A percentile compares a stretch with the other conserved stretches of the same genome.
Evolutionary conservation across 2,888 invertebrate species (phyloP).

Genomic region (Magallana nippona): DNA sequence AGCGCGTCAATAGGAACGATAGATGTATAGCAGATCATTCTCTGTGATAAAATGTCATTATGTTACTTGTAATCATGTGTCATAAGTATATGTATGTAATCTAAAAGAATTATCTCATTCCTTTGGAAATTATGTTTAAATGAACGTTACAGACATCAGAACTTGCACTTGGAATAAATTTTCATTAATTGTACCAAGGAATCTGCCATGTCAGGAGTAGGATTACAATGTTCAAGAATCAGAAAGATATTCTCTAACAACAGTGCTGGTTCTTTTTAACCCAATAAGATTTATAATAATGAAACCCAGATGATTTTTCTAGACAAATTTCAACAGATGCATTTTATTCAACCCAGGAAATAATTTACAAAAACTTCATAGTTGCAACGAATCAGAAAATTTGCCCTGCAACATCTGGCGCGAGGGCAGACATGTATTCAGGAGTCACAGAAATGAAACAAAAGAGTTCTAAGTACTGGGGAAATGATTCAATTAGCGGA

Average conservation of each 20-base stretch:
- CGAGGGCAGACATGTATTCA: background rate
- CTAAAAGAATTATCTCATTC: background rate
- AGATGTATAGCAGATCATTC: too few relatives aligned
- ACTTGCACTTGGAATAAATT: background rate
- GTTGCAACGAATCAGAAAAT: conserved; percentile 12
- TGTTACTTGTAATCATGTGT: background rate
- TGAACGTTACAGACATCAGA: background rate
- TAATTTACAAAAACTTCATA: background rate
- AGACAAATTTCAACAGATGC: conserved; percentile 27
- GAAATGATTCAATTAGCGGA: too few relatives aligned
- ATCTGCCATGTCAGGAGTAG: too few relatives aligned
- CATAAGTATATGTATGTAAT: background rate
- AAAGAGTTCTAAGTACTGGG: background rate
- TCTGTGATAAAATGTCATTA: background rate
- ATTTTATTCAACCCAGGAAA: conserved; percentile 11
- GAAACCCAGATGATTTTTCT: conserved; percentile 10
- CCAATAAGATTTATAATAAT: conserved; percentile 12
- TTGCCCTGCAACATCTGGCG: conserved; percentile 15
- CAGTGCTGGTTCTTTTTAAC: background rate
- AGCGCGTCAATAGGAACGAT: too few relatives aligned
- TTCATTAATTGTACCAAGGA: background rate
- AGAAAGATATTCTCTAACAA: background rate
- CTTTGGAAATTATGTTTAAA: background rate
- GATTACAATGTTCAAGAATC: too few relatives aligned
- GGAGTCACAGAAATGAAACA: background rate